Evolutionary conservation across 2,888 invertebrate genomes (phyloP), one percentile per base, ranked within the genome.

Genomic region (Cephonodes hylas): DNA sequence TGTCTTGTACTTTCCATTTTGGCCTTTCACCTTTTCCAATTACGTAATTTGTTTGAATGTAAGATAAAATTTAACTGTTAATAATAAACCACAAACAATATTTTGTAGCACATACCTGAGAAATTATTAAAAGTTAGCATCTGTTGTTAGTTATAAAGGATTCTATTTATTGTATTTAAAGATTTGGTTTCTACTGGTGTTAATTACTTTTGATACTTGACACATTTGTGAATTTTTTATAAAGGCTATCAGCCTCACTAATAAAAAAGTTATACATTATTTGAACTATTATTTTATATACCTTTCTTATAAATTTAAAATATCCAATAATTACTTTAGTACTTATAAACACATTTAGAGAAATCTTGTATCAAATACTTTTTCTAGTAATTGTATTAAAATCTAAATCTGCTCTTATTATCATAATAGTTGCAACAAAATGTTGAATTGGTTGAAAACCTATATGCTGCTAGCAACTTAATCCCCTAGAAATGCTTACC

Each of bases 191-290:
- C 8, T 59, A 23, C 59, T 63, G 58, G 59, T 67, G 58, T 58
- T 64, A 63, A 64, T 64, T 65, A 59, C 64, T 23, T 66, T 62
- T 61, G 38, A 63, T 68, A 48, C 61, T 66, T 61, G 64, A 65
- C 60, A 63, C 71, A 69, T 72, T 71, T 75, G 69, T 70, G 71
- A 75, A 67, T 72, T 74, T 72, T 71, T 70, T 64, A 67, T 63
- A 57, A 59, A 63, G 71, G 67, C 66, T 66, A 69, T 69, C 72
- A 72, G 72, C 79, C 80, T 77, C 75, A 76, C 72, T 77, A 81
- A 82, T 83, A 81, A 83, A 81, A 73, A 64, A 68, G 66, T 15
- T n/a, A 20, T 15, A 31, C 25, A 22, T n/a, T 13, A 22, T 8
- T 31, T 45, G 22, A 34, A 56, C n/a, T 59, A n/a, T 42, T 15